These are phyloP conservation scores for Corythoichthys haematopterus DNA, from an alignment of 2,113 vertebrate genomes.

Conservation along the genomic window DNA sequence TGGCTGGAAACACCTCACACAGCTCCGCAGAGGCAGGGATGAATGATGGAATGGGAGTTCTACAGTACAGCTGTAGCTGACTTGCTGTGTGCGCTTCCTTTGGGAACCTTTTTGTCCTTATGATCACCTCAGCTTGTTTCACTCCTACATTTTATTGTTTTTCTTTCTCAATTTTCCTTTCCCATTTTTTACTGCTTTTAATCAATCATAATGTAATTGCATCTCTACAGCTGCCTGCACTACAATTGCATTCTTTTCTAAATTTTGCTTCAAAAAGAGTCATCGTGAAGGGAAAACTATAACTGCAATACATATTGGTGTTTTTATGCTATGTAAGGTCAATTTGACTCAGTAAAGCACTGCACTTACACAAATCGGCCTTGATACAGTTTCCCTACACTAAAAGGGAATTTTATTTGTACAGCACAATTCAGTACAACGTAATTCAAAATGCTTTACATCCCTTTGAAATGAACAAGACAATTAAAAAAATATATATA, in stretches of 20 bases:
- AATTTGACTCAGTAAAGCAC: too few species aligned
- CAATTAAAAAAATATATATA: too few species aligned
- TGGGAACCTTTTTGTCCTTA: constrained; percentile 13
- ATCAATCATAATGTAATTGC: constrained; percentile 10
- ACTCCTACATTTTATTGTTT: background rate
- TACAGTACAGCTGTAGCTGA: constrained; percentile 5
- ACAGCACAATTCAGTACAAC: too few species aligned
- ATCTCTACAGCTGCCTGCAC: constrained; percentile 6
- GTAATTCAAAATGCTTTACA: too few species aligned
- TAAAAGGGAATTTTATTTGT: too few species aligned
- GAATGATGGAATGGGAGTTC: constrained; percentile 48
- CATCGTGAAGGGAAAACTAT: background rate
- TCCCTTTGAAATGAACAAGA: too few species aligned
- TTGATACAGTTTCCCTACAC: too few species aligned
- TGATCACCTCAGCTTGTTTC: constrained; percentile 6
- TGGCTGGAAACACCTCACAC: constrained; percentile 46
- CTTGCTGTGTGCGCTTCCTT: constrained; percentile 6
- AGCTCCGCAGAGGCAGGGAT: constrained; percentile 21
- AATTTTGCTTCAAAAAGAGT: background rate
- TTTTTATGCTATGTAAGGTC: too few species aligned
- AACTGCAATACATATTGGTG: too few species aligned
- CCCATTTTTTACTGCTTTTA: background rate
- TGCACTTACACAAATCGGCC: too few species aligned
- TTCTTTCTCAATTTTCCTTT: constrained; percentile 2
- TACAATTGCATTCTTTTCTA: background rate